Base-by-base conservation (phyloP, 2,888 invertebrate species). In the Tigriopus californicus region DNA sequence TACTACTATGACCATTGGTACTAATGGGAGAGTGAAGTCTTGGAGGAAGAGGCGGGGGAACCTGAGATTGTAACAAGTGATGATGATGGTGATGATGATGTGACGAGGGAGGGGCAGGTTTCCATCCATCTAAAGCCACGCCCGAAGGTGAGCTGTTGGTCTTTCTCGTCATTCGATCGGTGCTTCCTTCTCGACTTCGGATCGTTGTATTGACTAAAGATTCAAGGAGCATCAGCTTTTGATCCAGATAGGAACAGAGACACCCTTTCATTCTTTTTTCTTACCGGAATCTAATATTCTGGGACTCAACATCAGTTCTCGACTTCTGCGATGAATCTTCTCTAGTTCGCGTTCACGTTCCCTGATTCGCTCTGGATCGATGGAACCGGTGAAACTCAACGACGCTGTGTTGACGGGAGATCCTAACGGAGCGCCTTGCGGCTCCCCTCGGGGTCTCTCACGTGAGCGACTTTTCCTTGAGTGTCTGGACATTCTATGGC, bases 321-420 rank as follows among this genome's bases (percentile, higher is more conserved):
- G 20, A 18, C 25, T 25, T 22, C 58, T 46, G n/a, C 49, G 6
- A 58, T 58, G 58, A 49, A 58, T 49, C 25, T 22, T 15, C 12
- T 58, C 58, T 12, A 58, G 33, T 40, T 58, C 58, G 24, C 33
- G n/a, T 15, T 58, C 58, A 11, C 58, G 48, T 33, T 58, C 58
- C 40, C 20, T 49, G 18, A 58, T 49, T 18, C 15, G n/a, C 15
- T 22, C n/a, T 2, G n/a, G 13, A 47, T 46, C 57, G 12, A 15
- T 41, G 33, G 41, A 40, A 20, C 42, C 55, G 3, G 46, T 46
- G 33, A 33, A 33, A 8, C 33, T 33, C 33, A 33, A 33, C 8
- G 33, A 33, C 3, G 33, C 33, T 33, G 33, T 33, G 8, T 33
- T 33, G 33, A 33, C 33, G 46, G 46, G 46, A 33, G 25, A 24